Conservation (phyloP, 2,113 vertebrate species). For the Lepisosteus osseus region DNA sequence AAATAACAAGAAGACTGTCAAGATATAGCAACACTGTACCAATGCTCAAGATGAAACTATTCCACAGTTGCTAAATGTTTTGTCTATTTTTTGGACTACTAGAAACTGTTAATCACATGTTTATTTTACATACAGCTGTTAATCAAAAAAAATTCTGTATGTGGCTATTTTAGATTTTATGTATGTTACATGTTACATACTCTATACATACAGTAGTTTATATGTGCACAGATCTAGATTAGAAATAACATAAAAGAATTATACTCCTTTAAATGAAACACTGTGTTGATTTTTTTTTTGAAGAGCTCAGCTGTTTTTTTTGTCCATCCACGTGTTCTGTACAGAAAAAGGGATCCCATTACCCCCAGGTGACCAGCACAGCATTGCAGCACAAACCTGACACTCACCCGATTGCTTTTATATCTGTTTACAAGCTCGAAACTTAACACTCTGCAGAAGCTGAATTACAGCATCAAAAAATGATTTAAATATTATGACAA, state of each 20-base stretch:
- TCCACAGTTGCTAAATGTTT: too few species aligned
- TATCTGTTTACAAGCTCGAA: conserved; percentile 17
- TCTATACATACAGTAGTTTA: too few species aligned
- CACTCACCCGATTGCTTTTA: conserved; percentile 13
- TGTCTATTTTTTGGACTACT: too few species aligned
- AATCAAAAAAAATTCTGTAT: too few species aligned
- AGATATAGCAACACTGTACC: too few species aligned
- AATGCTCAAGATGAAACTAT: too few species aligned
- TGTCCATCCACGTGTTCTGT: not conserved
- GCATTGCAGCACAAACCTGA: conserved; percentile 27
- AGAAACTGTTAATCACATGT: too few species aligned
- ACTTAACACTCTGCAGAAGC: conserved; percentile 10
- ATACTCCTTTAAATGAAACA: not conserved
- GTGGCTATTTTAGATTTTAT: too few species aligned
- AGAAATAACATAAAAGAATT: not conserved
- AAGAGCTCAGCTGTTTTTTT: not conserved
- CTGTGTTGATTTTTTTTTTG: not conserved
- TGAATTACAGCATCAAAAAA: conserved; percentile 16
- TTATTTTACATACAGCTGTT: too few species aligned
- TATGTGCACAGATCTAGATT: too few species aligned
- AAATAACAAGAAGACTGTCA: too few species aligned
- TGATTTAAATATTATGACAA: conserved; percentile 31
- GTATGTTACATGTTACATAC: too few species aligned
- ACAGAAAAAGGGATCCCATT: conserved; percentile 15
- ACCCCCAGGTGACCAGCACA: conserved; percentile 20